Evolutionary conservation across 2,888 invertebrate genomes (phyloP).

Genomic region (Pseudococcus jackbeardsleyi): DNA sequence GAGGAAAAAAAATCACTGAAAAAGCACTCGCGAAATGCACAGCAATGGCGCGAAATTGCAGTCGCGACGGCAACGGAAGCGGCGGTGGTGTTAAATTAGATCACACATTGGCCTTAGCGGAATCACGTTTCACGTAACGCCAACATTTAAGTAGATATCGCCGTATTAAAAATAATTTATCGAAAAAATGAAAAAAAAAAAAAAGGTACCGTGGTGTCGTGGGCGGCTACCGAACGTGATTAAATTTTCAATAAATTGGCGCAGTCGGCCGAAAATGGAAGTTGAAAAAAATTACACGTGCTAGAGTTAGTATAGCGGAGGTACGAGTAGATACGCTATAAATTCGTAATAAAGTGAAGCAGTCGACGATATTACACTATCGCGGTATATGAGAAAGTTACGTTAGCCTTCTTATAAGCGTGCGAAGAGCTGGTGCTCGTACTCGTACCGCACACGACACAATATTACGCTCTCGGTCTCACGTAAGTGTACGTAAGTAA

Average conservation of each 20-base stretch:
- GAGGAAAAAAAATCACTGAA: not conserved
- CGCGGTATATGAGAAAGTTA: constrained; percentile 6
- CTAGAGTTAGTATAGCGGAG: not conserved
- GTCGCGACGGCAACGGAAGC: not conserved
- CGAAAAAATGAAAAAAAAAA: not conserved
- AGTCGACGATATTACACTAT: not conserved
- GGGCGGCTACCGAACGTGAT: not conserved
- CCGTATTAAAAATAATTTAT: not conserved
- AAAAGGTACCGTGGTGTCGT: not conserved
- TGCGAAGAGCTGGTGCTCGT: not conserved
- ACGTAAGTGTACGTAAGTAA: constrained; percentile 5
- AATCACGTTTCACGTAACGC: not conserved
- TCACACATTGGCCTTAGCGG: not conserved
- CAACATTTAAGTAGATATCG: not conserved
- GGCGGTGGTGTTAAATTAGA: not conserved
- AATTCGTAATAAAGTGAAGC: not conserved
- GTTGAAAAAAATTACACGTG: not conserved
- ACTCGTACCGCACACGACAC: constrained; percentile 10
- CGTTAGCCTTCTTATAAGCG: not conserved
- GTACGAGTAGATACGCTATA: no score
- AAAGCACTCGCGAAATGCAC: not conserved
- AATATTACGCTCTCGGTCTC: not conserved
- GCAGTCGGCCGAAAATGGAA: not conserved
- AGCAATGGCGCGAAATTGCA: not conserved
- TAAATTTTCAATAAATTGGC: not conserved